Evolutionary conservation across 2,888 invertebrate genomes (phyloP).

Genomic region (Spodoptera exigua): DNA sequence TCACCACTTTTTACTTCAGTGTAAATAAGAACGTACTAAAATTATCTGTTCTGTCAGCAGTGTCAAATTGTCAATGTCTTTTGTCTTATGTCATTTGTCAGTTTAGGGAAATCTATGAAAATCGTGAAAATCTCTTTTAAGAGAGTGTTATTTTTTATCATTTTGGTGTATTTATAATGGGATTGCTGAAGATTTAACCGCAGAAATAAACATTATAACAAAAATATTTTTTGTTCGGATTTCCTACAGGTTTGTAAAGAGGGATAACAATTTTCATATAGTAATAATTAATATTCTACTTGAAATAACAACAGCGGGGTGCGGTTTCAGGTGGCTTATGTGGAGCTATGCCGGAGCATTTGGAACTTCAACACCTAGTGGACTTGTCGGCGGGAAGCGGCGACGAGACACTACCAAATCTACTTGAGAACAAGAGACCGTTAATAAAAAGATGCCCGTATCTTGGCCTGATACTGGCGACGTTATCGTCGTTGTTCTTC

Average conservation of each 20-base stretch:
- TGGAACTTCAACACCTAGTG: constrained; percentile 94
- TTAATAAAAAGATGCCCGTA: constrained; percentile 91
- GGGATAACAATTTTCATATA: not conserved
- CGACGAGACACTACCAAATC: constrained; percentile 82
- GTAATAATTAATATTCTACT: constrained; percentile 34
- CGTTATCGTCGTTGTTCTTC: constrained; percentile 96
- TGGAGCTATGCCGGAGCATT: constrained; percentile 91
- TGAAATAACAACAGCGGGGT: constrained; percentile 40
- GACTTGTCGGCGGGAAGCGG: constrained; percentile 89
- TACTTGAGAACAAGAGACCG: constrained; percentile 84
- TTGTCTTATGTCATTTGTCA: constrained; percentile 2
- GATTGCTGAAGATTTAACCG: constrained; percentile 23
- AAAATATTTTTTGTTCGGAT: constrained; percentile 8
- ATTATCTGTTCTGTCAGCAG: constrained; percentile 5
- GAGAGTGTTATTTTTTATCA: constrained; percentile 25
- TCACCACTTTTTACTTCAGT: not conserved
- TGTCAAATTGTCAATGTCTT: constrained; percentile 18
- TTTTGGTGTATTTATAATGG: constrained; percentile 34
- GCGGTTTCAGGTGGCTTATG: constrained; percentile 62
- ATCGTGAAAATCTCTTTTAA: constrained; percentile 34
- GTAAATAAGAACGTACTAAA: constrained; percentile 24
- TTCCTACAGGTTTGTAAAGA: constrained; percentile 40
- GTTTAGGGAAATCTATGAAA: constrained; percentile 25
- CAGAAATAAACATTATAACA: not conserved
- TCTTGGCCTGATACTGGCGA: constrained; percentile 94